Conservation (phyloP, 2,113 vertebrate genomes). For the Cavia porcellus region DNA sequence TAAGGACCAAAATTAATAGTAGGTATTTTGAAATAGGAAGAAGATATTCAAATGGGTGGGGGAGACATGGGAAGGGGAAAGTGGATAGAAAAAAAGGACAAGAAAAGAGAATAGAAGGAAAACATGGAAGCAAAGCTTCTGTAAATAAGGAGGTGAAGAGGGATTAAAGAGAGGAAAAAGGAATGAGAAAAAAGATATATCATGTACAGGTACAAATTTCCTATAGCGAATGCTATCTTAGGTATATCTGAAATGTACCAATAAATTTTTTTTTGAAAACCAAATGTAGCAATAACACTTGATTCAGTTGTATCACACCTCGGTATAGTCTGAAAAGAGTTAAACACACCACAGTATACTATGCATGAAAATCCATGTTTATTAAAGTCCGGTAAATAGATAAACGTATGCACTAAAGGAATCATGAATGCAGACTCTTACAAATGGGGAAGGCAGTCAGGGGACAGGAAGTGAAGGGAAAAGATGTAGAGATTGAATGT, state of each 20-base stretch:
- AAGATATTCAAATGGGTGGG: neutral
- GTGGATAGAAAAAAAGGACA: neutral
- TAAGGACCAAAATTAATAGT: neutral
- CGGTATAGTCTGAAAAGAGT: neutral
- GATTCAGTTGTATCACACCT: neutral
- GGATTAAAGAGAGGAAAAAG: neutral
- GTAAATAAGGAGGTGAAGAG: neutral
- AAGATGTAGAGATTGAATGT: neutral
- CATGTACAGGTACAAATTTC: neutral
- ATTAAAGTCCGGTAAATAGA: neutral
- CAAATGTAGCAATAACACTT: neutral
- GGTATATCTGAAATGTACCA: neutral
- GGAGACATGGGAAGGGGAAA: neutral
- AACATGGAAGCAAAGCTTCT: neutral
- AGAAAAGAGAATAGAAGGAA: neutral
- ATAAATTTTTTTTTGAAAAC: neutral
- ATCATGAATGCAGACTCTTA: neutral
- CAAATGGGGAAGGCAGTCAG: neutral
- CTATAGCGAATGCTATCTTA: neutral
- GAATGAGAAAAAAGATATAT: neutral
- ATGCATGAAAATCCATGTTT: neutral
- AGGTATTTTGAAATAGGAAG: neutral
- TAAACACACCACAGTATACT: neutral
- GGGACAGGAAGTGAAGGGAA: neutral
- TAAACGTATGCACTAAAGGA: neutral